Percentiles rank a stretch among this genome's conserved stretches.
Conservation (phyloP, 2,888 invertebrate species). For the Diaphora mendica region DNA sequence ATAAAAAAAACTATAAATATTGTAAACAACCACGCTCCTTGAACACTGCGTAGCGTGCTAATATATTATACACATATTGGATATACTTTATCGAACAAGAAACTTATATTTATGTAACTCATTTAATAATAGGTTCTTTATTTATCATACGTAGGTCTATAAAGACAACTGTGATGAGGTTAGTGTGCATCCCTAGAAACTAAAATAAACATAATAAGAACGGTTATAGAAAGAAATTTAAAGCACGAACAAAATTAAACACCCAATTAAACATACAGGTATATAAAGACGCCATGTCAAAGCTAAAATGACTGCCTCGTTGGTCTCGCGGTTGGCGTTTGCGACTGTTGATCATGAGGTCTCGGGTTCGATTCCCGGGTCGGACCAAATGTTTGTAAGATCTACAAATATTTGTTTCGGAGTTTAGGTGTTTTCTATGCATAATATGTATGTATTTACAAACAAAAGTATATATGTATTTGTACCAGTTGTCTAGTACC, state of each 20-base stretch:
- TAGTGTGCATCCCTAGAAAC: neutral
- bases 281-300: neutral
- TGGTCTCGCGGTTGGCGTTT: too few relatives aligned
- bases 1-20: neutral
- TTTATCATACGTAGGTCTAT: neutral
- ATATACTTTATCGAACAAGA: neutral
- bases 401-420: too few relatives aligned
- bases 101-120: neutral
- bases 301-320: too few relatives aligned
- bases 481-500: too few relatives aligned
- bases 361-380: too few relatives aligned
- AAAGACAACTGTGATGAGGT: neutral
- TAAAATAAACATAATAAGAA: neutral
- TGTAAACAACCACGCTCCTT: slow-evolving; percentile 1
- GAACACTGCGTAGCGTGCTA: slow-evolving; percentile 21
- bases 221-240: neutral
- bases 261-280: neutral
- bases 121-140: neutral
- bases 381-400: too few relatives aligned
- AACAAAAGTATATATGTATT: too few relatives aligned
- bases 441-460: too few relatives aligned
- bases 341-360: too few relatives aligned
- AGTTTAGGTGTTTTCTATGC: too few relatives aligned
- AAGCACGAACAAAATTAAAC: neutral
- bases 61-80: neutral